Evolutionary conservation across 1,140 invertebrate genomes (phyloP), one percentile per base, ranked within the genome.

Genomic region (Archivesica marissinica): DNA sequence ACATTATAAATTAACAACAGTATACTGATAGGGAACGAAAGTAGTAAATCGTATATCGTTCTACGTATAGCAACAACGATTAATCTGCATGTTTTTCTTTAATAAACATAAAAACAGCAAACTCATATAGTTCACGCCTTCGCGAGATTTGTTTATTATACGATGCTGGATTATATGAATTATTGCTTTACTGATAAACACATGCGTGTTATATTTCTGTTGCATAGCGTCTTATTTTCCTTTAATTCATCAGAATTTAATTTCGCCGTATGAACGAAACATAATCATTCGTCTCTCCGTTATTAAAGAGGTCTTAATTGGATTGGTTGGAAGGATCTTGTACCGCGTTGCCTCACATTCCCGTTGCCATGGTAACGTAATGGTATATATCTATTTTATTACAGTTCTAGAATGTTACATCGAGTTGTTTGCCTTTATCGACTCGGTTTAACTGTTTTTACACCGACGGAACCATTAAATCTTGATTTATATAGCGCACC

Each of bases 321-420:
- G 68, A 72, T 72, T 72, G 68, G 68, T 28, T 72, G 2, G 59
- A 11, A 50, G 50, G 50, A 72, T 68, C 28, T 44, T 64, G 68
- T 33, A 50, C 68, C 41, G 35, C 15, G 41, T 72, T 44, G 68
- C 74, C 74, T 54, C 33, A 11, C 9, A 33, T 79, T 66, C 66
- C 56, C 15, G 78, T 81, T 81, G 28, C 78, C 59, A 81, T 70
- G 41, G 78, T 70, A 81, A 81, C 78, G 44, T 41, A 66, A 33
- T 50, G 23, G 39, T 81, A 35, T 52, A 81, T 64, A 50, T 81
- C 78, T 70, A 25, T 81, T 81, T 81, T 81, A 68, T 54, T 61
- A 25, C 41, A 6, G 2, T 13, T 33, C 33, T 25, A 50, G 68
- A 72, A 47, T 72, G 41, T 72, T 47, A 72, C 68, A 76, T 56